These are phyloP conservation scores for Cheilinus undulatus DNA, from an alignment of 2,113 vertebrate species.

Conservation along the genomic window DNA sequence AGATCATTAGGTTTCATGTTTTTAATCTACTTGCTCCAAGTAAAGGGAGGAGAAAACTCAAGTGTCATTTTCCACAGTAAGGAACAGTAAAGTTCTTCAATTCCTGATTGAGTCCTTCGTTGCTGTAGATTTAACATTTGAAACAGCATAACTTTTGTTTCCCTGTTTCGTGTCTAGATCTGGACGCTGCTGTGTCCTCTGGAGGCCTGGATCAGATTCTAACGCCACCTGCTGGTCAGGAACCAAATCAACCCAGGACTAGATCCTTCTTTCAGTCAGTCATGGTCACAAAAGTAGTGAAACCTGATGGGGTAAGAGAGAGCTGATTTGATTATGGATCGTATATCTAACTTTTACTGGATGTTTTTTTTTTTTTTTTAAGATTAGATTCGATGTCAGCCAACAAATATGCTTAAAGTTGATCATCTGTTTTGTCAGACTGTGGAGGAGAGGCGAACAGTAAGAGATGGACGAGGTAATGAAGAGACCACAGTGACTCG, in stretches of 20 bases:
- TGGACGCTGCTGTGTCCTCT: constrained; percentile 81
- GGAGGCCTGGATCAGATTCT: constrained; percentile 81
- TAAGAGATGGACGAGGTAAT: constrained; percentile 88
- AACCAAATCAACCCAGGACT: constrained; percentile 70
- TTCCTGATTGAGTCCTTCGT: too few species aligned
- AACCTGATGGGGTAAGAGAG: constrained; percentile 89
- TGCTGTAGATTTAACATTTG: too few species aligned
- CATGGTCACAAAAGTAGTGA: constrained; percentile 85
- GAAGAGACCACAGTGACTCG: constrained; percentile 87
- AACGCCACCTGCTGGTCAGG: constrained; percentile 69
- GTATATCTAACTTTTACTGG: background rate
- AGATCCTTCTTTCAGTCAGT: constrained; percentile 90
- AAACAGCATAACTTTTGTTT: too few species aligned
- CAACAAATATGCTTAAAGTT: background rate
- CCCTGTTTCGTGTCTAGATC: constrained; percentile 59
- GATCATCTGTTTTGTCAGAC: constrained; percentile 70
- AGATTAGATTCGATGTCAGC: too few species aligned
- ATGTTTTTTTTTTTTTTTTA: background rate
- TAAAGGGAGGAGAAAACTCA: too few species aligned
- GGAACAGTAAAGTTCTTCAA: too few species aligned
- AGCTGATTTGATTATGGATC: background rate
- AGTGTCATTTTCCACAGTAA: too few species aligned
- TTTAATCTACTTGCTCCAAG: too few species aligned
- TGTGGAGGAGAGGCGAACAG: constrained; percentile 88
- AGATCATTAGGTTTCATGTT: too few species aligned